Base-by-base conservation (phyloP, 2,113 vertebrate genomes). In the Alligator mississippiensis region DNA sequence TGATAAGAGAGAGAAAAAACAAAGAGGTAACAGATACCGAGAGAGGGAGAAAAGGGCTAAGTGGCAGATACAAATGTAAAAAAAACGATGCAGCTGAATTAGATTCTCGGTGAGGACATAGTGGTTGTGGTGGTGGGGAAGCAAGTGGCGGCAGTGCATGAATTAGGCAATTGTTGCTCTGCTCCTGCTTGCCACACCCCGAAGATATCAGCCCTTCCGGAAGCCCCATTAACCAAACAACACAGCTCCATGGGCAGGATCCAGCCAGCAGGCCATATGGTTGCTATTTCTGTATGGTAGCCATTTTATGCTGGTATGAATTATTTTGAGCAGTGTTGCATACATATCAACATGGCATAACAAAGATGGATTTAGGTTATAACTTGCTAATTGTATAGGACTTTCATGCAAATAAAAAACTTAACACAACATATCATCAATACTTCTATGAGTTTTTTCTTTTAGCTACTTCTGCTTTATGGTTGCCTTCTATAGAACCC, bases 1-100 rank as follows among this genome's bases (percentile, higher is more conserved):
- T 2, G 5, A 60, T 70, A 93, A 79, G 94, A 90, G 91, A 95
- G 88, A 79, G 90, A 83, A 1, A 2, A 62, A 76, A 75, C 80
- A 68, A 96, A 84, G 76, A 86, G 9, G 6, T 5, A 24, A 82
- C 90, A 75, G 82, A 62, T 6, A 24, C 85, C 76, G 38, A 94
- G 90, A 92, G 90, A 79, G 18, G 60, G 34, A 89, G 21, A 30
- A 88, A 92, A 86, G 34, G 38, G 59, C 28, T 13, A 81, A 2
- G 5, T 21, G 59, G 79, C 15, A 62, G 58, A 6, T 13, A 5
- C 17, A 57, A 57, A 95, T 22, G 58, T 25, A 4, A 4, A 78
- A 74, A 74, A 18, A 13, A 1, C 83, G 17, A 9, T 59, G 61
- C 16, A 85, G 22, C 6, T 3, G 2, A 5, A 3, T 6, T 1